These are phyloP conservation scores for Aptenodytes forsteri DNA, from an alignment of 2,113 vertebrate species.

Conservation along the genomic window DNA sequence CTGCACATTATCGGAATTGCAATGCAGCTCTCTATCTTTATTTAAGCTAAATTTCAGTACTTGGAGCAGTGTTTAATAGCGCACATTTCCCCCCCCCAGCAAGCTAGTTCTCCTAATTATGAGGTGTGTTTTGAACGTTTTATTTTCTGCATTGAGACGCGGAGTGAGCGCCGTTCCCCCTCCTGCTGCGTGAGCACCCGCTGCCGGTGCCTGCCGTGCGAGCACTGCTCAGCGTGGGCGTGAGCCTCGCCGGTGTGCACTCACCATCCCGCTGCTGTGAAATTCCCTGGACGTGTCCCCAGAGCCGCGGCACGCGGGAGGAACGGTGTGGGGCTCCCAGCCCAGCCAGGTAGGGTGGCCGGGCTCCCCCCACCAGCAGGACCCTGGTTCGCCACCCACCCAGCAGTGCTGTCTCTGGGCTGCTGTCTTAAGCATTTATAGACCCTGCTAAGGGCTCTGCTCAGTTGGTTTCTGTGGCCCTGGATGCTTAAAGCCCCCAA, in stretches of 20 bases:
- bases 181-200: neutral
- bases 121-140: rapidly evolving
- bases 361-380: neutral
- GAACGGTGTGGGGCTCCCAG: rapidly evolving
- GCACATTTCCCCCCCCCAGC: rapidly evolving
- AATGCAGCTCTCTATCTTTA: neutral
- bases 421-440: neutral
- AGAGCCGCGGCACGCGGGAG: rapidly evolving
- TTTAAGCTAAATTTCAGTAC: neutral
- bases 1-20: neutral
- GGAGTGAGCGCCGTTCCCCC: rapidly evolving
- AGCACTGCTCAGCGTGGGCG: neutral
- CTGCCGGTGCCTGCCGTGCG: neutral
- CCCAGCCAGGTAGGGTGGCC: neutral
- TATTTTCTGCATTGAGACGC: neutral
- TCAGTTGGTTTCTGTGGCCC: neutral
- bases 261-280: neutral
- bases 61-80: neutral
- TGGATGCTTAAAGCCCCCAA: neutral
- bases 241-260: neutral
- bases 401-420: neutral
- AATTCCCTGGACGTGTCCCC: rapidly evolving
- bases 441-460: neutral
- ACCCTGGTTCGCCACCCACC: rapidly evolving
- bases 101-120: neutral